These are phyloP conservation scores for Actinia tenebrosa DNA, from an alignment of 64 coral and sea anemone species.

Conservation along the genomic window DNA sequence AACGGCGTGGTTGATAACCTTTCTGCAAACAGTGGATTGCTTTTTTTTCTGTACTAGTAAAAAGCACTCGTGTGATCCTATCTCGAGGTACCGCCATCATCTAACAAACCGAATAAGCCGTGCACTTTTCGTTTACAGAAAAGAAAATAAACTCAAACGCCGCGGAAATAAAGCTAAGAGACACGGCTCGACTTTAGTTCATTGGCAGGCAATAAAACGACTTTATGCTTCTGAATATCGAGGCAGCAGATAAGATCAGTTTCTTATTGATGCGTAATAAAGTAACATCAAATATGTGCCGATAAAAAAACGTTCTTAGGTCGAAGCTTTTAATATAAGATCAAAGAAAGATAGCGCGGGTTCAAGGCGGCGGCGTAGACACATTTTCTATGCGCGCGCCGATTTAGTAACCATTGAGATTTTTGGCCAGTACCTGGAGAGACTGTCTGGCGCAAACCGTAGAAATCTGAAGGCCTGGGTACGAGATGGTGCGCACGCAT, in stretches of 20 bases:
- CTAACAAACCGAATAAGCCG: background rate
- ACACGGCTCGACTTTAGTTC: background rate
- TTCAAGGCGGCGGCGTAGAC: too few relatives aligned
- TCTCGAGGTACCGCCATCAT: background rate
- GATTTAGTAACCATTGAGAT: too few relatives aligned
- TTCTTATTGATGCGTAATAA: background rate
- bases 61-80: background rate
- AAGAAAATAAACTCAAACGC: background rate
- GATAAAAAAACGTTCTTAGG: too few relatives aligned
- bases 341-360: too few relatives aligned
- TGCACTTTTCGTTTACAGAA: background rate
- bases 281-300: too few relatives aligned
- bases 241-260: background rate
- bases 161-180: background rate
- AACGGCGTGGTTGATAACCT: background rate
- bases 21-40: background rate
- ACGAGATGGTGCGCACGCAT: too few relatives aligned
- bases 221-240: background rate
- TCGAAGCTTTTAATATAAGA: too few relatives aligned
- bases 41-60: background rate
- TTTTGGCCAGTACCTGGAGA: too few relatives aligned
- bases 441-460: too few relatives aligned
- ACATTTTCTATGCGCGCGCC: too few relatives aligned
- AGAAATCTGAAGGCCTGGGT: too few relatives aligned
- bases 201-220: background rate